phyloP scores from a whole-genome alignment of 1,140 invertebrate species.

The Temnothorax curvispinosus region DNA sequence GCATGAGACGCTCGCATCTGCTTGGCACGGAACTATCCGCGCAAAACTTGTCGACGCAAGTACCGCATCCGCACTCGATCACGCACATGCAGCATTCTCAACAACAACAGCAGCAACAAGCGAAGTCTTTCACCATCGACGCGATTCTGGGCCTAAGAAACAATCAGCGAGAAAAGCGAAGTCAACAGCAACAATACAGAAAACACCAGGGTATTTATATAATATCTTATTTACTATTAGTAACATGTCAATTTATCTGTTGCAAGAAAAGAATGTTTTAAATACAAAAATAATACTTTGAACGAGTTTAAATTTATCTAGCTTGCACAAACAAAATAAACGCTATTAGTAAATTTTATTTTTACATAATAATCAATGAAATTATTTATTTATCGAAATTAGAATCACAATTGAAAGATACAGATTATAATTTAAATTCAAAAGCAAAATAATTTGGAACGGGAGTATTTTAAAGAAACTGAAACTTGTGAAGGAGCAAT shows the following conservation, averaged over 20 bases:
- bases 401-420: neutral
- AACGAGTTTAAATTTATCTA: neutral
- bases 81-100: constrained; percentile 80
- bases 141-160: constrained; percentile 90
- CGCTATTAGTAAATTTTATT: neutral
- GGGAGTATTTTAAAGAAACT: neutral
- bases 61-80: constrained; percentile 77
- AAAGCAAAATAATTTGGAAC: neutral
- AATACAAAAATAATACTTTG: neutral
- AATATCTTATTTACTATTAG: neutral
- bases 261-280: neutral
- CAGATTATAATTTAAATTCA: neutral
- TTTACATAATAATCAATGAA: neutral
- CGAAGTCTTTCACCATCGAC: constrained; percentile 92
- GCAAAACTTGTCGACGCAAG: constrained; percentile 78
- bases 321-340: neutral
- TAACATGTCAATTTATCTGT: neutral
- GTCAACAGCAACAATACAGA: constrained; percentile 78
- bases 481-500: neutral
- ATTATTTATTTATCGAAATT: neutral
- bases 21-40: constrained; percentile 76
- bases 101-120: constrained; percentile 82
- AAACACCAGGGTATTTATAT: constrained; percentile 80
- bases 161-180: constrained; percentile 81
- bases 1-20: constrained; percentile 80